Base-by-base conservation (phyloP, 2,113 vertebrate species). In the Anguilla japonica region DNA sequence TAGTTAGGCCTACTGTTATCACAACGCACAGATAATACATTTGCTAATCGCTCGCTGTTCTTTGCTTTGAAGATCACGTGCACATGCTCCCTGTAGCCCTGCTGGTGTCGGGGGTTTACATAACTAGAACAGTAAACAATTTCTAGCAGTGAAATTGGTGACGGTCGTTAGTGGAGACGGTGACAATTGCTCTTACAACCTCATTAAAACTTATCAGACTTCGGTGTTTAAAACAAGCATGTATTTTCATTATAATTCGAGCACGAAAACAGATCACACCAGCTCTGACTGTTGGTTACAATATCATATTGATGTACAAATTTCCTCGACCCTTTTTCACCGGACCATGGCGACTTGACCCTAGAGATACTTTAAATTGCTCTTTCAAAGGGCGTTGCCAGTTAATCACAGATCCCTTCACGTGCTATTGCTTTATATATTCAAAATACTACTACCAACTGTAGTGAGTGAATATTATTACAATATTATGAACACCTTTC, bases 361-460 rank as follows among this genome's bases (percentile, higher is more conserved):
- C 83, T 56, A 16, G 57, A 53, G 88, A 41, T 56, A 56, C 60
- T 60, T 56, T 82, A 34, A 29, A 29, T 88, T 40, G 89, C 16
- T 3, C 43, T 85, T 26, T 87, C 5, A 88, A 71, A 91, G 90
- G 89, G 90, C 82, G 89, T 92, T 89, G 84, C 50, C 87, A 91
- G 57, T 53, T 87, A 81, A 90, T 90, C 83, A 91, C 60, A 91
- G 82, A 86, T 85, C 50, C 14, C 46, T 89, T 86, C 86, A 41
- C 83, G 84, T 29, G 41, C 81, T 83, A 71, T 6, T 40, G 82
- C 84, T 87, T 41, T 79, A 40, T 34, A 41, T 79, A 34, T 40
- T 2, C 40, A 8, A 75, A 75, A 75, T 75, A 9, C 26, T 9
- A 75, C 71, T 75, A 34, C 71, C 71, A 75, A 75, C 71, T 75